Evolutionary conservation across 2,113 vertebrate species (phyloP).

Genomic region (Clinocottus analis): DNA sequence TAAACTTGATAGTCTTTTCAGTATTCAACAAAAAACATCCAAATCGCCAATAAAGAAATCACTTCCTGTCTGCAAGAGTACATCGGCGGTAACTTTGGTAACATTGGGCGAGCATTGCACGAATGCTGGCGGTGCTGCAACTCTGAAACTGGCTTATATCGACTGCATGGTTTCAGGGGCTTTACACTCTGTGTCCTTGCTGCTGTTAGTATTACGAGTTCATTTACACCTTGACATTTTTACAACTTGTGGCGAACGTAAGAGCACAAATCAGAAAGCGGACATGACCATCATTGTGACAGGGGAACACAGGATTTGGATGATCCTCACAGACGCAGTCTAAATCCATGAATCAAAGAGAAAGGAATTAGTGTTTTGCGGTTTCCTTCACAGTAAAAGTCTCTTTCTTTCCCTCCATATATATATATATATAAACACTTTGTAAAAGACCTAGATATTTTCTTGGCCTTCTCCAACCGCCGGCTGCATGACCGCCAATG

Average conservation of each 20-base stretch:
- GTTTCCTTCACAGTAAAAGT: neutral
- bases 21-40: neutral
- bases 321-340: constrained; percentile 6
- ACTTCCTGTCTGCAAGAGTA: no score
- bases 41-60: no score
- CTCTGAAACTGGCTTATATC: constrained; percentile 24
- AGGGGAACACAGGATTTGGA: constrained; percentile 21
- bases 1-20: neutral
- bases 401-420: neutral
- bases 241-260: constrained; percentile 21
- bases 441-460: constrained; percentile 4
- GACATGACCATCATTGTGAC: constrained; percentile 24
- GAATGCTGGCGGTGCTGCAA: no score
- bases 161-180: no score
- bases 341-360: constrained; percentile 11
- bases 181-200: no score
- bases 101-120: no score
- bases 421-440: neutral
- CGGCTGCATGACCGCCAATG: neutral
- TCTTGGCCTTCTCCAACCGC: constrained; percentile 4
- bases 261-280: constrained; percentile 35
- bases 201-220: constrained; percentile 24
- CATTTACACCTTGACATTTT: no score
- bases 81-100: neutral
- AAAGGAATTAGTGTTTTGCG: neutral